These are phyloP conservation scores for Yponomeuta cagnagella DNA, from an alignment of 2,888 invertebrate species.

Conservation along the genomic window DNA sequence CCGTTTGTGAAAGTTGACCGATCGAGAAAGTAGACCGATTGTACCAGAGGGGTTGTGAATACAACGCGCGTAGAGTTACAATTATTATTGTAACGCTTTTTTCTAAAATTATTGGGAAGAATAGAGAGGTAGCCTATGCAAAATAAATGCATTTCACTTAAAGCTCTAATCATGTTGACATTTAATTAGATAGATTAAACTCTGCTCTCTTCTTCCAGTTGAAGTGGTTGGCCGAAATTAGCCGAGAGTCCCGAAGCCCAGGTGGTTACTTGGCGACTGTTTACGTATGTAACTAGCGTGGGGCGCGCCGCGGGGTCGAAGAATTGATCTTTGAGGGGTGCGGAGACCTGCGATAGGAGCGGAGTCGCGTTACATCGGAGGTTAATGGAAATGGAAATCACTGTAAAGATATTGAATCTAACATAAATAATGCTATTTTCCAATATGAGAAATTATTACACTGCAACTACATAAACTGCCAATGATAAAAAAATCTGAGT, in stretches of 20 bases:
- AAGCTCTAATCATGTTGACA: constrained; percentile 15
- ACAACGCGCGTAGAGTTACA: no score
- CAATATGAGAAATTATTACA: no score
- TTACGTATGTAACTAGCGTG: constrained; percentile 35
- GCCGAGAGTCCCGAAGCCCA: constrained; percentile 26
- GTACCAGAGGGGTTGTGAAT: no score
- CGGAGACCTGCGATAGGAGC: constrained; percentile 28
- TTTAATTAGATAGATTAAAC: constrained; percentile 27
- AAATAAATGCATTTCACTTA: no score
- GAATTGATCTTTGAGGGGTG: constrained; percentile 56
- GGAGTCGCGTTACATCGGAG: constrained; percentile 26
- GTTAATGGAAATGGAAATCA: not conserved
- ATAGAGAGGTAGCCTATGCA: no score
- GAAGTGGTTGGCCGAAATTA: constrained; percentile 16
- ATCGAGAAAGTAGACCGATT: no score
- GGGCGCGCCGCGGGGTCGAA: constrained; percentile 52
- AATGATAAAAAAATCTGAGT: no score
- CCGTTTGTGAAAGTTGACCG: no score
- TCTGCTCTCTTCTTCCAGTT: constrained; percentile 9
- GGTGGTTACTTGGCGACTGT: constrained; percentile 45
- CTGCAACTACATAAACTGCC: no score
- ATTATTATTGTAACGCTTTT: no score
- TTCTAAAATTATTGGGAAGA: no score
- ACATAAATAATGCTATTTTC: no score
- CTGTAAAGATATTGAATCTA: not conserved